These are phyloP conservation scores for Agrotis puta DNA, from an alignment of 2,888 invertebrate genomes.

Conservation along the genomic window DNA sequence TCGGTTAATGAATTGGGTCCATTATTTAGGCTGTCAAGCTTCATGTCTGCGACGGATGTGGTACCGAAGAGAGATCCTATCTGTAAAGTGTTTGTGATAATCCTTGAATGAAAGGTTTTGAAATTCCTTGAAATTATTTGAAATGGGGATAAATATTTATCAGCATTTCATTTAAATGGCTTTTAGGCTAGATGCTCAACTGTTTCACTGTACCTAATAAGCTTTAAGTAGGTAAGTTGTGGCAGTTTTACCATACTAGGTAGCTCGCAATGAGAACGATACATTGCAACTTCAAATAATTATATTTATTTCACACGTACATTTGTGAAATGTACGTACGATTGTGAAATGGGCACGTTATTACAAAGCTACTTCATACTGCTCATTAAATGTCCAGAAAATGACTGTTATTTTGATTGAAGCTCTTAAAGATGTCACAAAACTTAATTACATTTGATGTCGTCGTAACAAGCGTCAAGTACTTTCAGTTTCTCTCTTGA, in stretches of 20 bases:
- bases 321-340: not conserved
- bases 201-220: slow-evolving; percentile 1
- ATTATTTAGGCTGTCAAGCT: slow-evolving; percentile 69
- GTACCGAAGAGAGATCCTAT: slow-evolving; percentile 57
- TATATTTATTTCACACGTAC: slow-evolving; percentile 1
- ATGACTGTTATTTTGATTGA: not conserved
- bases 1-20: slow-evolving; percentile 72
- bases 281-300: not conserved
- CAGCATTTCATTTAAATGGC: slow-evolving; percentile 11
- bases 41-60: slow-evolving; percentile 67
- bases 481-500: not conserved
- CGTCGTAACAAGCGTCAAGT: slow-evolving; percentile 5
- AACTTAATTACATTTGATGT: slow-evolving; percentile 10
- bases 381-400: not conserved
- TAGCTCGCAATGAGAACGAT: slow-evolving; percentile 6
- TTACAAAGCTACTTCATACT: not conserved
- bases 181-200: not conserved
- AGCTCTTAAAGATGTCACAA: not conserved
- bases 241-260: slow-evolving; percentile 7
- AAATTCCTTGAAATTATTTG: slow-evolving; percentile 29
- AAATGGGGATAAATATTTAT: slow-evolving; percentile 43
- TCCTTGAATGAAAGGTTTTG: slow-evolving; percentile 48
- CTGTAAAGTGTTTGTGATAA: slow-evolving; percentile 56
- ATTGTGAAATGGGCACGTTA: not conserved
- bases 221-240: slow-evolving; percentile 1